A percentile compares a stretch with the other conserved stretches of the same genome.
phyloP scores from a whole-genome alignment of 1,140 invertebrate species.

The Drosophila lowei region DNA sequence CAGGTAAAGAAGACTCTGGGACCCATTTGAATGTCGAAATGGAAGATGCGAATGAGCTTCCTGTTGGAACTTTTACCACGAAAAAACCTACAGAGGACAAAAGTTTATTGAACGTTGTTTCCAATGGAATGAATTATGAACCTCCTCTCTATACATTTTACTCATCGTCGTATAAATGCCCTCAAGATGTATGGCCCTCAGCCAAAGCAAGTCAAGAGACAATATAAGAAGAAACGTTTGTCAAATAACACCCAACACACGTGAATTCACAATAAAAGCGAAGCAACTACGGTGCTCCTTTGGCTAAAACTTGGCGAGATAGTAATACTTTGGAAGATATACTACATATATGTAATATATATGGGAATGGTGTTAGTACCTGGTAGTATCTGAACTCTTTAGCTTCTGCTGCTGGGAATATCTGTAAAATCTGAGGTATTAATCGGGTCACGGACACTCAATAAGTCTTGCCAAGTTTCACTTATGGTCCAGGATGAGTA shows the following conservation, averaged over 20 bases:
- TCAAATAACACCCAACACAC: slow-evolving; percentile 61
- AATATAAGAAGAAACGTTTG: slow-evolving; percentile 55
- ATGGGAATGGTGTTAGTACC: no score
- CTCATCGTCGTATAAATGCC: no score
- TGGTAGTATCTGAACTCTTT: slow-evolving; percentile 21
- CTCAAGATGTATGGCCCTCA: slow-evolving; percentile 1
- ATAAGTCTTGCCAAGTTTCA: no score
- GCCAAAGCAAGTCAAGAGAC: background rate
- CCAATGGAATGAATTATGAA: slow-evolving; percentile 42
- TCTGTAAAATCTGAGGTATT: no score
- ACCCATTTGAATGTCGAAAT: no score
- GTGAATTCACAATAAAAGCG: slow-evolving; percentile 64
- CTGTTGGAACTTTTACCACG: no score
- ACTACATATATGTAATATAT: background rate
- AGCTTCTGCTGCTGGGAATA: background rate
- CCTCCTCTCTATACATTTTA: slow-evolving; percentile 29
- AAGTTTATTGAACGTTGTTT: no score
- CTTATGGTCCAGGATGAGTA: background rate
- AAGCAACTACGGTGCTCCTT: slow-evolving; percentile 17
- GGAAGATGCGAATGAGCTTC: no score
- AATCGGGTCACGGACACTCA: no score
- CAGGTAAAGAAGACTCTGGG: no score
- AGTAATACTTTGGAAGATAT: no score
- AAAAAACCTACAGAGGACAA: no score
- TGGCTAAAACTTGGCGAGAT: slow-evolving; percentile 14